Percentiles rank a stretch among this genome's conserved stretches.
Evolutionary conservation across 2,888 invertebrate species (phyloP).

Genomic region (Zelleria hepariella): DNA sequence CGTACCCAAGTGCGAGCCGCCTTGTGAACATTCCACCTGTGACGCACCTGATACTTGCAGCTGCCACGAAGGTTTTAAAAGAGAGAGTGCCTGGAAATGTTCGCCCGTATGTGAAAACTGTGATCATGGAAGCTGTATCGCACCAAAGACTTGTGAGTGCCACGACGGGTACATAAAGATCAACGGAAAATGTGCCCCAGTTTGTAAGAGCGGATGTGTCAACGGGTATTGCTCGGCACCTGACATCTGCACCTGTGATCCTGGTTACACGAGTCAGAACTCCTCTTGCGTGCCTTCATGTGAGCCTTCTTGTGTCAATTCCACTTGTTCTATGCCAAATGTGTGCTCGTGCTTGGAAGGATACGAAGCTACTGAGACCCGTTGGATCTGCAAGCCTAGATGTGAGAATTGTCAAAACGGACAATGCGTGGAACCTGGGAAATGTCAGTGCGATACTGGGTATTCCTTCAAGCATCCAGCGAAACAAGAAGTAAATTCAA

Average conservation of each 20-base stretch:
- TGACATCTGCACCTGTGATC: constrained; percentile 24
- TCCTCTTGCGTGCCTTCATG: neutral
- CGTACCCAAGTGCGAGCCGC: constrained; percentile 26
- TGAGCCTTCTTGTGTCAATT: constrained; percentile 1
- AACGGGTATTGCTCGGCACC: constrained; percentile 35
- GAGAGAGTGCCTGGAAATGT: constrained; percentile 7
- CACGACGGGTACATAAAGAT: constrained; percentile 11
- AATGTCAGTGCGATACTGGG: constrained; percentile 26
- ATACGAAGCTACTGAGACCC: constrained; percentile 14
- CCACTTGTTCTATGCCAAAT: neutral
- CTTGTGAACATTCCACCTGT: constrained; percentile 47
- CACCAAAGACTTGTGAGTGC: constrained; percentile 17
- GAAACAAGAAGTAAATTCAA: too few relatives aligned
- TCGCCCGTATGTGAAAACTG: constrained; percentile 10
- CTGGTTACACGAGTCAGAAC: constrained; percentile 2
- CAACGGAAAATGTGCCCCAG: neutral
- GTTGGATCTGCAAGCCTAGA: constrained; percentile 20
- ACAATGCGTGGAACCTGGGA: constrained; percentile 30
- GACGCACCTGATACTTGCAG: constrained; percentile 48
- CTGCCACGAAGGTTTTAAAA: constrained; percentile 35
- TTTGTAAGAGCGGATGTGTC: constrained; percentile 13
- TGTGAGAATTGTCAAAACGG: constrained; percentile 25
- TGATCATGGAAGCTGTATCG: constrained; percentile 15
- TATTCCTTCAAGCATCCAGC: constrained; percentile 18
- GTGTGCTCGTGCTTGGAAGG: constrained; percentile 19